These are phyloP conservation scores for Drosophila kohkoa DNA, from an alignment of 1,140 invertebrate species.

Conservation along the genomic window DNA sequence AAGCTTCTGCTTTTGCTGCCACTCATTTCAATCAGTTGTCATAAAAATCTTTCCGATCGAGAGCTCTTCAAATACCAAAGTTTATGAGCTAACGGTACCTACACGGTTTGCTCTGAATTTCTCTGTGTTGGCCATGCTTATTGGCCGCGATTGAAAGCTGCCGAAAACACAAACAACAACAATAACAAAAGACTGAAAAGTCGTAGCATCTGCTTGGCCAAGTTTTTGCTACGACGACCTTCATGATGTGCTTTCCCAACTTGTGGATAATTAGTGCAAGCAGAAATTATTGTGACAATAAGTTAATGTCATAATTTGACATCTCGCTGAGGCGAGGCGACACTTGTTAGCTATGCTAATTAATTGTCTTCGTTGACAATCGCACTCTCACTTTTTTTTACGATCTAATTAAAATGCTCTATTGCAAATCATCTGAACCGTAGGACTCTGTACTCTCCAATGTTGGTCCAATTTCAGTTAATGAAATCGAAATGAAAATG, in stretches of 20 bases:
- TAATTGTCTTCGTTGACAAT: constrained; percentile 27
- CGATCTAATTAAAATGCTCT: not conserved
- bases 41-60: constrained; percentile 9
- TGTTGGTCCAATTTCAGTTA: constrained; percentile 23
- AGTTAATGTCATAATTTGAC: constrained; percentile 2
- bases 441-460: not conserved
- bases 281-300: constrained; percentile 22
- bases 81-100: constrained; percentile 49
- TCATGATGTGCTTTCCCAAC: constrained; percentile 27
- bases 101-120: constrained; percentile 18
- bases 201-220: constrained; percentile 8
- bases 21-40: constrained; percentile 4
- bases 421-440: constrained; percentile 6
- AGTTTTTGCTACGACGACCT: constrained; percentile 23
- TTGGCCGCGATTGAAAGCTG: constrained; percentile 42
- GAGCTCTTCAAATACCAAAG: constrained; percentile 24
- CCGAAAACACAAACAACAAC: constrained; percentile 7
- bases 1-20: not conserved
- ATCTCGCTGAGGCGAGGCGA: not conserved
- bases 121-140: constrained; percentile 27
- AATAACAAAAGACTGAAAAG: not conserved
- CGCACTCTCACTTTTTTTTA: constrained; percentile 21
- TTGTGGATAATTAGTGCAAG: constrained; percentile 18
- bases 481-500: constrained; percentile 42
- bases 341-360: constrained; percentile 5